Conservation (phyloP, 1,140 invertebrate genomes). For the Sitobion miscanthi region DNA sequence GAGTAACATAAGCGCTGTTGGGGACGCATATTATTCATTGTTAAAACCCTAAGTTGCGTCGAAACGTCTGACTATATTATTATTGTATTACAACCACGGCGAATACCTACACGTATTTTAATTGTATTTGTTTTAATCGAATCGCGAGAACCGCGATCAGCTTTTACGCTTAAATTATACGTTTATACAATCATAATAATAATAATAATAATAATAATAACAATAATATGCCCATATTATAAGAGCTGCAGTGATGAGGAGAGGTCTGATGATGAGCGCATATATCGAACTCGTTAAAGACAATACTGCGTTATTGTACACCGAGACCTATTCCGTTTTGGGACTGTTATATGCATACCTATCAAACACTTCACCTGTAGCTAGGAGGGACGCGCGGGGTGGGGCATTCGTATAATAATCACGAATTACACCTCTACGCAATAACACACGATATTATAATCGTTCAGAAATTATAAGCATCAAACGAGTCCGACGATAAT, state of each 20-base stretch:
- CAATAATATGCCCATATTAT: background rate
- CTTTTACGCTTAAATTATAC: background rate
- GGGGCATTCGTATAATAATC: background rate
- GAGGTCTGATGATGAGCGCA: background rate
- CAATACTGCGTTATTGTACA: background rate
- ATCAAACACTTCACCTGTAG: too few relatives aligned
- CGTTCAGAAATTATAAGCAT: background rate
- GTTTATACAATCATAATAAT: background rate
- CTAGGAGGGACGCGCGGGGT: too few relatives aligned
- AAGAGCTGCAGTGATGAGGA: background rate
- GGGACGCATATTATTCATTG: background rate
- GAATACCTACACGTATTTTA: background rate
- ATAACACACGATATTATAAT: background rate
- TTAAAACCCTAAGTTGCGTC: background rate
- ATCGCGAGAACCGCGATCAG: background rate
- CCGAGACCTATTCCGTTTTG: background rate
- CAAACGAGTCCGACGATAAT: background rate
- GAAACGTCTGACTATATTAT: background rate
- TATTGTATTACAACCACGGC: background rate
- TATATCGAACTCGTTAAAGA: background rate
- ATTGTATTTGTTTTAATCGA: background rate
- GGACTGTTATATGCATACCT: too few relatives aligned
- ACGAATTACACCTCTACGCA: background rate
- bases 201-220: background rate
- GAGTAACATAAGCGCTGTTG: background rate